Evolutionary conservation across 2,888 invertebrate genomes (phyloP).

Genomic region (Pogonocherus hispidulus): DNA sequence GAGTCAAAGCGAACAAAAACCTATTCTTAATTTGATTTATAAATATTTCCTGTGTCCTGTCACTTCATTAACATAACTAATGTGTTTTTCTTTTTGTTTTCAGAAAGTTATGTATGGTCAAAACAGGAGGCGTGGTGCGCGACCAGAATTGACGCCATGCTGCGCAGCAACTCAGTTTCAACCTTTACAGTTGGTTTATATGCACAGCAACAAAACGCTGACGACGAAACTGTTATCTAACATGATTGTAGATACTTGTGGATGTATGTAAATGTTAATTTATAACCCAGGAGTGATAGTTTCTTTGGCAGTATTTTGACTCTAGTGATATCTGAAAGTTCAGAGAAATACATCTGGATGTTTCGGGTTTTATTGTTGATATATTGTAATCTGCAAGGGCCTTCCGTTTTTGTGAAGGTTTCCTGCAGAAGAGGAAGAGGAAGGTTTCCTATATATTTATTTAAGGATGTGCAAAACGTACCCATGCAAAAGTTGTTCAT

Average conservation of each 20-base stretch:
- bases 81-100: constrained; percentile 58
- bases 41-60: too few relatives aligned
- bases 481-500: too few relatives aligned
- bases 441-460: too few relatives aligned
- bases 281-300: neutral
- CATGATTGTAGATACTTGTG: constrained; percentile 93
- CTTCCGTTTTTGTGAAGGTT: constrained; percentile 19
- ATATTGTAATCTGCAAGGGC: constrained; percentile 7
- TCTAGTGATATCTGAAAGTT: constrained; percentile 47
- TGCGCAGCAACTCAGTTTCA: constrained; percentile 89
- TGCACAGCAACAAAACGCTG: constrained; percentile 84
- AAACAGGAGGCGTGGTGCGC: constrained; percentile 57
- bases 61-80: too few relatives aligned
- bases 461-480: too few relatives aligned
- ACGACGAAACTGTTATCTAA: constrained; percentile 86
- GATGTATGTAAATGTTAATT: constrained; percentile 78
- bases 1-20: too few relatives aligned
- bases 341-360: constrained; percentile 16
- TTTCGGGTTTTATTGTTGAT: constrained; percentile 7
- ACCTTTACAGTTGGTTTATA: constrained; percentile 83
- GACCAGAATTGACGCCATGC: constrained; percentile 83
- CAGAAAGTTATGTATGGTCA: constrained; percentile 81
- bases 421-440: neutral
- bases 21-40: too few relatives aligned
- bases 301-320: constrained; percentile 47